Base-by-base conservation (phyloP, 2,888 invertebrate species). In the Trypoxylon attenuatum region DNA sequence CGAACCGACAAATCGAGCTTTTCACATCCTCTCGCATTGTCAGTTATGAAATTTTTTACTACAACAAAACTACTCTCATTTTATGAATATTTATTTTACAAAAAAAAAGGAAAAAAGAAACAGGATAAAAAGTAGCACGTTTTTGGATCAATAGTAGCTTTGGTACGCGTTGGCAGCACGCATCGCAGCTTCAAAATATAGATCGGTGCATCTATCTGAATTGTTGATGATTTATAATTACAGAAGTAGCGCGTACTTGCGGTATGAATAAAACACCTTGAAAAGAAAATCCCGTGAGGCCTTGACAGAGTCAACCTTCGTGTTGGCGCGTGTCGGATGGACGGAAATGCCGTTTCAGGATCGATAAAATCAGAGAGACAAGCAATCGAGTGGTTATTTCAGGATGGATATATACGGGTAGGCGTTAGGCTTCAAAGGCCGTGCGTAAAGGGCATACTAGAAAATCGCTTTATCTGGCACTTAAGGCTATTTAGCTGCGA, bases 361-460 rank as follows among this genome's bases (percentile, higher is more conserved):
- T 50, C 52, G 43, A 52, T 51, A 59, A n/a, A n/a, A 45, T 51
- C 15, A 52, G 47, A 52, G 58, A 64, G 38, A 25, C 29, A 39
- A 21, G 41, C 41, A 54, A 51, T 60, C 43, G 56, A 54, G 52
- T 41, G 39, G 61, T 63, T 71, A 71, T 67, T 71, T 71, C 51
- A 62, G 51, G 62, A 46, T 19, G 19, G 53, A 33, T 33, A 33
- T 33, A 10, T 10, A 8, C 55, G 55, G 53, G 58, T 27, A 49
- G 57, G 42, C 53, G 61, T 71, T 62, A 46, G 49, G 55, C 52
- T 59, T 65, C 60, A 63, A 57, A 70, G 71, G 66, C 50, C 39
- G 29, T 38, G 63, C 25, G 50, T 29, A 53, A 71, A 71, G 71
- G 52, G 61, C 55, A 50, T 54, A 25, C 52, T 58, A 43, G 41